Base-by-base conservation (phyloP, 2,888 invertebrate genomes). In the Melipona bicolor region DNA sequence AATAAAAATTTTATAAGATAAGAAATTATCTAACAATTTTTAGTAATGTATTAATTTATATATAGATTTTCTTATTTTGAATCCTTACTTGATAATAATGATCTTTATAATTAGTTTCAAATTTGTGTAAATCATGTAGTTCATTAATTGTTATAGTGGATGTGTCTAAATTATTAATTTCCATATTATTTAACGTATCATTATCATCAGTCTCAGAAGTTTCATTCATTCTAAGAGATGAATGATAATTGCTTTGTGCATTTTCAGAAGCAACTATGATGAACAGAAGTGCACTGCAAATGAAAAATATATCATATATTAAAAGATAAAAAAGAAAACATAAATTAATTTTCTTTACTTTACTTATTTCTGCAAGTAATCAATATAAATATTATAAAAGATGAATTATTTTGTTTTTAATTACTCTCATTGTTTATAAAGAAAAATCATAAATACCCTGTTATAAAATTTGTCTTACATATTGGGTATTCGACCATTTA, bases 181-280 rank as follows among this genome's bases (percentile, higher is more conserved):
- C 77, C 52, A 79, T 71, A 49, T 76, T 81, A 24, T 88, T 85
- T 56, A 90, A 81, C 5, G 90, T 90, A n/a, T 87, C 73, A 81
- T 93, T 93, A 64, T 90, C 89, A 24, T 87, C 86, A 71, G 79
- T 49, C 32, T 61, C 81, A 6, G 80, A 74, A 27, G 70, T 81
- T 67, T 88, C 87, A 80, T 90, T 90, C 50, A 82, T 90, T 32
- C 87, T 88, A 6, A 79, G 5, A 36, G 71, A 43, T 11, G 65
- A 19, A 36, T 76, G 94, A 93, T 95, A 88, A 95, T 95, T 93
- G 94, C 91, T 94, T 88, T 95, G 95, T 89, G 88, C 89, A 70
- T 95, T 95, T 92, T 96, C 96, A 59, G 96, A 95, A 79, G 96
- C 96, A 91, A 96, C 96, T 92, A 96, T 94, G 87, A 96, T 94